Evolutionary conservation across 2,888 invertebrate species (phyloP).

Genomic region (Willowsia nigromaculata): DNA sequence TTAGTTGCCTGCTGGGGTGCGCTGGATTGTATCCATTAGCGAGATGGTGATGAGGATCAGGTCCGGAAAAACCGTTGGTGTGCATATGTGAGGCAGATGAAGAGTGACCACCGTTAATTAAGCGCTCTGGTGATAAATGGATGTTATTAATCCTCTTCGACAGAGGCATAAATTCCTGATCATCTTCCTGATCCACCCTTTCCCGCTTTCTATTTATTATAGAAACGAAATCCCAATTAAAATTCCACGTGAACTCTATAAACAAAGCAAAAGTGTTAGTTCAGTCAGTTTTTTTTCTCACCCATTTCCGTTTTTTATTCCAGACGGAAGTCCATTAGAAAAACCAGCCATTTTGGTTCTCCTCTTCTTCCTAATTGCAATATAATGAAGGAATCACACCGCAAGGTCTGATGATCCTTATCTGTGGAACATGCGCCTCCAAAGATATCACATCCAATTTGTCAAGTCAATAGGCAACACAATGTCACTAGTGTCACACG

Average conservation of each 20-base stretch:
- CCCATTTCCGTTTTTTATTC: slow-evolving; percentile 71
- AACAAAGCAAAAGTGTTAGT: neutral
- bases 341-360: slow-evolving; percentile 13
- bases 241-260: neutral
- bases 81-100: neutral
- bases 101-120: slow-evolving; percentile 50
- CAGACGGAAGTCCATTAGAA: neutral
- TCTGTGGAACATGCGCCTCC: neutral
- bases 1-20: neutral
- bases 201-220: slow-evolving; percentile 90
- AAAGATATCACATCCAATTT: too few relatives aligned
- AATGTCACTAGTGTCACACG: too few relatives aligned
- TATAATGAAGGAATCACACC: neutral
- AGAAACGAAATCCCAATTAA: neutral
- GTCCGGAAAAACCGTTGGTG: neutral
- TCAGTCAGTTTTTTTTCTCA: neutral
- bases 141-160: slow-evolving; percentile 95
- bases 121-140: slow-evolving; percentile 84
- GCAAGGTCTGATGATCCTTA: neutral
- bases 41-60: slow-evolving; percentile 12
- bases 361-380: neutral
- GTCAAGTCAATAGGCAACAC: too few relatives aligned
- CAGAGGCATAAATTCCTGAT: slow-evolving; percentile 90
- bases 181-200: slow-evolving; percentile 85
- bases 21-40: neutral